Evolutionary conservation across 2,797 vertebrate species (phyloP).

Genomic region (Parauchenoglanis punctatus): DNA sequence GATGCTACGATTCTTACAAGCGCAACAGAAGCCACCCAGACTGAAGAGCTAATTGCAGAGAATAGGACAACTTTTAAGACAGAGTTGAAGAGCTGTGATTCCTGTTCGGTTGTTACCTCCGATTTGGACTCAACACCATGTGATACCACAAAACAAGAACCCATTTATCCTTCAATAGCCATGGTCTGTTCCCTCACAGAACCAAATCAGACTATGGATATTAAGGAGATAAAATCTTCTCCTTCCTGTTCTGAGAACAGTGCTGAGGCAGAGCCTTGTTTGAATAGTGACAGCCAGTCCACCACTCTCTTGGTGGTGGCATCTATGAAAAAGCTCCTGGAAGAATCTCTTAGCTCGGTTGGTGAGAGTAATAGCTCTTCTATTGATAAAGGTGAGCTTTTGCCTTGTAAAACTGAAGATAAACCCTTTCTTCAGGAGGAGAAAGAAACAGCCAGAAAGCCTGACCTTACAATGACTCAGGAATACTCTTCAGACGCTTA

Average conservation of each 20-base stretch:
- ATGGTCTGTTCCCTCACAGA: slow-evolving; percentile 63
- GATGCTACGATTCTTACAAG: slow-evolving; percentile 10
- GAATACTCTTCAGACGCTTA: slow-evolving; percentile 53
- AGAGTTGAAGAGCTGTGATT: slow-evolving; percentile 70
- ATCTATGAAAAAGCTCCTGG: slow-evolving; percentile 80
- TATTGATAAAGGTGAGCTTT: slow-evolving; percentile 57
- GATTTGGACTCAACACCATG: slow-evolving; percentile 18
- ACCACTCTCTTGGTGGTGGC: slow-evolving; percentile 78
- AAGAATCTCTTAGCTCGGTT: slow-evolving; percentile 74
- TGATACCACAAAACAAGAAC: slow-evolving; percentile 68
- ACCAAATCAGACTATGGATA: slow-evolving; percentile 57
- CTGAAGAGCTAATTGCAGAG: slow-evolving; percentile 59
- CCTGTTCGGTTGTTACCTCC: slow-evolving; percentile 27
- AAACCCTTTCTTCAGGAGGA: slow-evolving; percentile 46
- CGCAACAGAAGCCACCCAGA: slow-evolving; percentile 14
- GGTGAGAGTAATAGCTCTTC: slow-evolving; percentile 47
- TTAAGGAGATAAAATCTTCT: slow-evolving; percentile 62
- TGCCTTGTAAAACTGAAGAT: slow-evolving; percentile 50
- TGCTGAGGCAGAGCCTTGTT: slow-evolving; percentile 64
- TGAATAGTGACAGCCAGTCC: slow-evolving; percentile 68
- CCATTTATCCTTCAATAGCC: slow-evolving; percentile 54
- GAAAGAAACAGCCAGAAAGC: slow-evolving; percentile 52
- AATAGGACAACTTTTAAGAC: slow-evolving; percentile 71
- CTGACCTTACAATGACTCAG: slow-evolving; percentile 50
- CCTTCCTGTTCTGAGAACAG: slow-evolving; percentile 51